Conservation (phyloP, 2,797 vertebrate species). For the Anableps anableps region DNA sequence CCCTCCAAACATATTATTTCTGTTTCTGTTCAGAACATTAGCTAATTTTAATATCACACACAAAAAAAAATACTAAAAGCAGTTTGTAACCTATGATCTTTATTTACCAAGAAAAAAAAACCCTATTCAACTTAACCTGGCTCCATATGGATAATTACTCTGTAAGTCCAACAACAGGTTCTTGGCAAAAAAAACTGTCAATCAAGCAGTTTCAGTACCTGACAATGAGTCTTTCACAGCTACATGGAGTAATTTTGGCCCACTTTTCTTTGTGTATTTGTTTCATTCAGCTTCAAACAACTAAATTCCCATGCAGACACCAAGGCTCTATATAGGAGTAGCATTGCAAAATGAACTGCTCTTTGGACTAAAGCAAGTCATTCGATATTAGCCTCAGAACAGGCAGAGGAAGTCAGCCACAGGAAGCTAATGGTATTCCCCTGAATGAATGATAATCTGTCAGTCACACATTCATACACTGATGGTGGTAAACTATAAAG, state of each 20-base stretch:
- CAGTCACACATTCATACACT: background rate
- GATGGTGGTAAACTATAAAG: too few relatives aligned
- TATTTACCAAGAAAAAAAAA: too few relatives aligned
- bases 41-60: background rate
- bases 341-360: background rate
- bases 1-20: background rate
- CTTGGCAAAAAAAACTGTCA: too few relatives aligned
- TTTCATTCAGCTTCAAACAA: constrained; percentile 5
- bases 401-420: background rate
- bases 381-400: background rate
- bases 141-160: too few relatives aligned
- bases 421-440: constrained; percentile 2
- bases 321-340: background rate
- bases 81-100: too few relatives aligned
- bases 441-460: background rate
- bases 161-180: too few relatives aligned
- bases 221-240: too few relatives aligned
- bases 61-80: too few relatives aligned
- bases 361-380: constrained; percentile 3
- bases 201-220: too few relatives aligned
- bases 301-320: background rate
- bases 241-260: too few relatives aligned
- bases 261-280: too few relatives aligned
- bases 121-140: too few relatives aligned
- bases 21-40: background rate